These are phyloP conservation scores for Xiphophorus maculatus DNA, from an alignment of 2,113 vertebrate species.

Conservation along the genomic window DNA sequence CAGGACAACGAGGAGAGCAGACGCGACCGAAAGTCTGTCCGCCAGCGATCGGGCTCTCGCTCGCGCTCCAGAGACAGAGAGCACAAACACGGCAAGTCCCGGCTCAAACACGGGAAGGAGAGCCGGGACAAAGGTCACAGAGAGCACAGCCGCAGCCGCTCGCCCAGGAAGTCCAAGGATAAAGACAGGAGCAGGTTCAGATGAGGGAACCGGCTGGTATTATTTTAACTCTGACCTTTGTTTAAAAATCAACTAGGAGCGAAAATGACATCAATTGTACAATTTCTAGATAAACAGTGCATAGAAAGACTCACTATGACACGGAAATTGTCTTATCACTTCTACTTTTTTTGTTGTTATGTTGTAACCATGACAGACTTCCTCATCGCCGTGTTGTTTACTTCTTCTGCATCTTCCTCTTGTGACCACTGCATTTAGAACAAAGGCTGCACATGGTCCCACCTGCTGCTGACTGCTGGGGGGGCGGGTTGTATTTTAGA, in stretches of 20 bases:
- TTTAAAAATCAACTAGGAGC: neutral
- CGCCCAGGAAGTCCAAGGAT: slow-evolving; percentile 86
- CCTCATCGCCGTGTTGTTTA: neutral
- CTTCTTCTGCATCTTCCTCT: neutral
- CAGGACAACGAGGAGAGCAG: slow-evolving; percentile 78
- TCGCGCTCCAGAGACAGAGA: slow-evolving; percentile 83
- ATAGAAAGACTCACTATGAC: neutral
- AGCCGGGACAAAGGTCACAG: slow-evolving; percentile 73
- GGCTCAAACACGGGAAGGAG: slow-evolving; percentile 77
- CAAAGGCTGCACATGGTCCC: slow-evolving; percentile 13
- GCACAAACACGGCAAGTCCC: slow-evolving; percentile 64
- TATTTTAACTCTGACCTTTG: neutral
- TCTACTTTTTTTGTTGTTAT: neutral
- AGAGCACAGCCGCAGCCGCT: slow-evolving; percentile 81
- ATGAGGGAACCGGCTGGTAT: slow-evolving; percentile 60
- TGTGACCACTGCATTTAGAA: neutral
- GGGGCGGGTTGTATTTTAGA: neutral
- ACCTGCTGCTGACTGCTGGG: slow-evolving; percentile 2
- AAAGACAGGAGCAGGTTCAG: slow-evolving; percentile 86
- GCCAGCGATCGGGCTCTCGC: slow-evolving; percentile 69
- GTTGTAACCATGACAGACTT: neutral
- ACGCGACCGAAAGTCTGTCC: slow-evolving; percentile 75
- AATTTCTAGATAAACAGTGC: neutral
- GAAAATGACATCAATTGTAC: neutral
- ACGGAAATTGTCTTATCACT: neutral